Evolutionary conservation across 2,113 vertebrate species (phyloP), one percentile per base, ranked within the genome.

Genomic region (Phyllostomus discolor): DNA sequence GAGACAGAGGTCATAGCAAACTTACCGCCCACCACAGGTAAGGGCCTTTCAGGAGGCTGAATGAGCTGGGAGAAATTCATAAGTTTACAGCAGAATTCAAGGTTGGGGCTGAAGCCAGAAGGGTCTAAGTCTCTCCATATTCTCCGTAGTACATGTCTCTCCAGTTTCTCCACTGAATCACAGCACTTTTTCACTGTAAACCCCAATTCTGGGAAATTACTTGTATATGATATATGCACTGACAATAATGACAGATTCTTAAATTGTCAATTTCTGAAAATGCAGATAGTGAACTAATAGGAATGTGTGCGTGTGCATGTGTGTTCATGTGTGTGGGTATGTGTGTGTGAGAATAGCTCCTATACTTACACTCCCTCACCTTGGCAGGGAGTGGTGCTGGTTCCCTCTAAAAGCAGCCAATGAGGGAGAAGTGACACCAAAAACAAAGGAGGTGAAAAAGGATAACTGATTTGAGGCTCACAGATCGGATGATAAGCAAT

Each of bases 371-470:
- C 46, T 66, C 69, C 16, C 79, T 7, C 16, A 10, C 4, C 33
- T 75, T 78, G 75, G 35, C 46, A 62, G 88, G 52, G 81, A 76
- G 52, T 26, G 28, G 38, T 4, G 19, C 54, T 26, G 38, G 33
- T 14, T 62, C n/a, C 48, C 67, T 43, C 43, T 28, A 10, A 86
- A 83, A 31, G 43, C 64, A 22, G 81, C 54, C 59, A 38, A 4
- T 50, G 94, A 54, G 82, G 88, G 72, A 88, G 69, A 85, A 48
- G 26, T 22, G 76, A 75, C 88, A 66, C 72, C 46, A 38, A 35
- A 88, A 35, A 62, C 95, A 86, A 82, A 86, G 9, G 75, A 67
- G 72, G 73, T 59, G 91, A 76, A 94, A 95, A 86, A 92, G n/a
- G 72, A 19, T 16, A 5, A 52, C 41, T 73, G 50, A 66, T 57